These are phyloP conservation scores for Bombus impatiens DNA, from an alignment of 1,140 invertebrate genomes.

Conservation along the genomic window DNA sequence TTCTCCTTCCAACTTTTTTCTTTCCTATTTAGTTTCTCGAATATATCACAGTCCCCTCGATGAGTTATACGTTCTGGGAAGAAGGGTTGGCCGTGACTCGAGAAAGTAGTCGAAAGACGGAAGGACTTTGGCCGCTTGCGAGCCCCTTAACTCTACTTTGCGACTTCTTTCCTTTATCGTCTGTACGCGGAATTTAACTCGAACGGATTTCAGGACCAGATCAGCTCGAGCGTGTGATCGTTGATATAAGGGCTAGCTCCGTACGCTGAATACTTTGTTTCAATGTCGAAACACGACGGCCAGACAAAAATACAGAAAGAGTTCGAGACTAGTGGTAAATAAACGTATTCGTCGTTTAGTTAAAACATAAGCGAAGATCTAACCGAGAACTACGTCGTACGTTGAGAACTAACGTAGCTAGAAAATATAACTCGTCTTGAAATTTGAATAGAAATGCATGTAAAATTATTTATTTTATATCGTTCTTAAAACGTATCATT, in stretches of 20 bases:
- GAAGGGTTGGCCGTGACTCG: conserved; percentile 47
- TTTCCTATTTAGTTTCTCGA: neutral
- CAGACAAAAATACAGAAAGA: no score
- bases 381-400: no score
- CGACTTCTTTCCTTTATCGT: conserved; percentile 54
- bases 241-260: no score
- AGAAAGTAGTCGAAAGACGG: conserved; percentile 30
- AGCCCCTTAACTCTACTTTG: no score
- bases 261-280: conserved; percentile 55
- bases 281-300: neutral
- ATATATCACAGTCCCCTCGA: neutral
- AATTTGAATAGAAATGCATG: no score
- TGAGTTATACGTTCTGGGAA: conserved; percentile 44
- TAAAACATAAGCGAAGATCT: neutral
- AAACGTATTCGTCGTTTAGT: neutral
- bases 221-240: conserved; percentile 50
- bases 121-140: neutral
- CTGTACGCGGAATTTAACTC: conserved; percentile 58
- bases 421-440: no score
- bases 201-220: conserved; percentile 15
- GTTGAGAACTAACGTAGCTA: no score
- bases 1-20: neutral
- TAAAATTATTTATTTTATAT: no score
- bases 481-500: no score
- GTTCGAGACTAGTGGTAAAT: no score